Base-by-base conservation (phyloP, 2,113 vertebrate species). In the Thryonomys swinderianus region DNA sequence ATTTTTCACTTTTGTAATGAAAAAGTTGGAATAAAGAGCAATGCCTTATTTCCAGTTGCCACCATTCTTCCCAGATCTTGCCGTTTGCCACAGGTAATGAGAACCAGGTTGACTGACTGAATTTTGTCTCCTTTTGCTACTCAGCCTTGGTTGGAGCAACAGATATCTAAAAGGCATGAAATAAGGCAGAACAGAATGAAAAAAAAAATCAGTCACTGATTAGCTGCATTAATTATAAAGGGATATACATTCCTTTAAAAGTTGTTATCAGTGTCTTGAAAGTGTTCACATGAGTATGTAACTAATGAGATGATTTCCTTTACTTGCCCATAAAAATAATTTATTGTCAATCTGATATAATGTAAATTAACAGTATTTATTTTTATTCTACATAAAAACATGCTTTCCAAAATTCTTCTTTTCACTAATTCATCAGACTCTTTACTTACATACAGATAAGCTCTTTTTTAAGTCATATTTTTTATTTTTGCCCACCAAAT, bases 281-380 rank as follows among this genome's bases (percentile, higher is more conserved):
- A 93, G 42, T 73, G 18, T 88, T 96, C 80, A 18, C 30, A 5
- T 61, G 59, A 30, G 20, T 86, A n/a, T 79, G 40, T 62, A 91
- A 78, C 0, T 1, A 57, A n/a, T 93, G 86, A 94, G 85, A 66
- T 93, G 37, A 85, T 16, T 62, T 91, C 40, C 57, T 85, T 89
- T 71, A 81, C 78, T 93, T 95, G 61, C 66, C 53, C 76, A 92
- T 37, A 59, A 93, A 85, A 57, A 23, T 67, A 64, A 92, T 90
- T 91, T 95, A 88, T 71, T 82, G 81, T 85, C 80, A 42, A 51
- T 78, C 73, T 79, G 93, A 83, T 40, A 48, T 92, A 92, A 78
- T 88, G 16, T 61, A 53, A 95, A 93, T 51, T 51, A 21, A 85
- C 59, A 89, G 64, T 87, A 87, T 92, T 97, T 96, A 94, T 94